These are phyloP conservation scores for Nanorana parkeri DNA, from an alignment of 2,113 vertebrate genomes.

Conservation along the genomic window DNA sequence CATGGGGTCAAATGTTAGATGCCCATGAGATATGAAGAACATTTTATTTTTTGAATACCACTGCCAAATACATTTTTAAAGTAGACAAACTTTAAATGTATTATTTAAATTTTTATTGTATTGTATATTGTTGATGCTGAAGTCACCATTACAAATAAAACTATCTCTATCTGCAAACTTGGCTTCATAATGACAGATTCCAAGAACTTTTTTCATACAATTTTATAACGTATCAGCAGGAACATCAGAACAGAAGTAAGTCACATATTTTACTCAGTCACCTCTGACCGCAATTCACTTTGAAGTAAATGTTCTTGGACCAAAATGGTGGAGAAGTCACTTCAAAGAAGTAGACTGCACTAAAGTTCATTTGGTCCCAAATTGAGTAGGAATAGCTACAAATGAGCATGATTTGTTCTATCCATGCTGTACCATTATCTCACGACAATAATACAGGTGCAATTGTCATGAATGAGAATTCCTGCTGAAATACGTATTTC, in stretches of 20 bases:
- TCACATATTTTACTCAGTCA: constrained; percentile 2
- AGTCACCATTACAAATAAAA: too few relatives aligned
- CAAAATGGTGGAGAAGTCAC: constrained; percentile 1
- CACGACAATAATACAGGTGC: neutral
- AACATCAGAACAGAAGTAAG: neutral
- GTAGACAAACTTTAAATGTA: too few relatives aligned
- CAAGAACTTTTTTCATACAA: neutral
- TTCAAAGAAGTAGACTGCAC: constrained; percentile 13
- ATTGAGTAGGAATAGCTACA: constrained; percentile 39
- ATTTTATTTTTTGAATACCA: too few relatives aligned
- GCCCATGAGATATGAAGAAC: too few relatives aligned
- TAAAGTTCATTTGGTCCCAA: constrained; percentile 18
- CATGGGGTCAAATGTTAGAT: too few relatives aligned
- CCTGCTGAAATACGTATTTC: neutral
- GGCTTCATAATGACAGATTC: neutral
- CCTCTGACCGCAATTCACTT: constrained; percentile 31
- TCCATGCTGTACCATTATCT: constrained; percentile 3
- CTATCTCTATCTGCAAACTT: too few relatives aligned
- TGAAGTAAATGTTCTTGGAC: constrained; percentile 23
- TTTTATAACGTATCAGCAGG: neutral
- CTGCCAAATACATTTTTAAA: too few relatives aligned
- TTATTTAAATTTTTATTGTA: too few relatives aligned
- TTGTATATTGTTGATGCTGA: too few relatives aligned
- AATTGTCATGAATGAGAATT: neutral
- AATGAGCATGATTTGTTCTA: constrained; percentile 8